These are phyloP conservation scores for Oncopodura yosiiana DNA, from an alignment of 1,140 invertebrate species.

Conservation along the genomic window DNA sequence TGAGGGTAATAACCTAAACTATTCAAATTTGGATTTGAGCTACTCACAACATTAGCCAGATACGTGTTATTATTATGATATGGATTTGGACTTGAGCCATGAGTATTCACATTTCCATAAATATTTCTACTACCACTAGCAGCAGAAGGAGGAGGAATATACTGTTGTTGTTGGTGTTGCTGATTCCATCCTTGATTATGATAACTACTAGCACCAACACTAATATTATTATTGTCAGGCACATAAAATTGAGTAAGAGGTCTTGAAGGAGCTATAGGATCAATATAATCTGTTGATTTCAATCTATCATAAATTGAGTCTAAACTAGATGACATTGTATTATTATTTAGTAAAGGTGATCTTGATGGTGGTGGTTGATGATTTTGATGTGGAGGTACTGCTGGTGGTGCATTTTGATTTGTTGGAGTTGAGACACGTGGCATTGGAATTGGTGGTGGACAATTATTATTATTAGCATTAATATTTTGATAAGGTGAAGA, in stretches of 20 bases:
- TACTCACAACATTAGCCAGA: background rate
- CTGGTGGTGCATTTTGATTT: background rate
- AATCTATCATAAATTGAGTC: slow-evolving; percentile 34
- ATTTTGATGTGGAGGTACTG: background rate
- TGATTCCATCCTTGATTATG: background rate
- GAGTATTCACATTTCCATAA: too few relatives aligned
- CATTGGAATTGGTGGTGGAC: background rate
- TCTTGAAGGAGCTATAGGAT: slow-evolving; percentile 15
- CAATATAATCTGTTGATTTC: slow-evolving; percentile 18
- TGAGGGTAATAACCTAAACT: background rate
- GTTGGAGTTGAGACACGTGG: background rate
- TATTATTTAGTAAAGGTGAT: background rate
- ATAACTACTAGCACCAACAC: background rate
- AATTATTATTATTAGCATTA: background rate
- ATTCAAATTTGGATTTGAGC: background rate
- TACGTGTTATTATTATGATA: slow-evolving; percentile 2
- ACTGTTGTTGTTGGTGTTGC: background rate
- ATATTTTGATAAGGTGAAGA: background rate
- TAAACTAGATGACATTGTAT: slow-evolving; percentile 27
- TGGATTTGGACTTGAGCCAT: too few relatives aligned
- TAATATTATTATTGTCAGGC: background rate
- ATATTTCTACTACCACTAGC: background rate
- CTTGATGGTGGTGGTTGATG: background rate
- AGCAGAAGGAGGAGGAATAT: background rate
- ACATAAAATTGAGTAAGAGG: slow-evolving; percentile 16